These are phyloP conservation scores for Barnardius zonarius DNA, from an alignment of 2,113 vertebrate genomes.

Conservation along the genomic window DNA sequence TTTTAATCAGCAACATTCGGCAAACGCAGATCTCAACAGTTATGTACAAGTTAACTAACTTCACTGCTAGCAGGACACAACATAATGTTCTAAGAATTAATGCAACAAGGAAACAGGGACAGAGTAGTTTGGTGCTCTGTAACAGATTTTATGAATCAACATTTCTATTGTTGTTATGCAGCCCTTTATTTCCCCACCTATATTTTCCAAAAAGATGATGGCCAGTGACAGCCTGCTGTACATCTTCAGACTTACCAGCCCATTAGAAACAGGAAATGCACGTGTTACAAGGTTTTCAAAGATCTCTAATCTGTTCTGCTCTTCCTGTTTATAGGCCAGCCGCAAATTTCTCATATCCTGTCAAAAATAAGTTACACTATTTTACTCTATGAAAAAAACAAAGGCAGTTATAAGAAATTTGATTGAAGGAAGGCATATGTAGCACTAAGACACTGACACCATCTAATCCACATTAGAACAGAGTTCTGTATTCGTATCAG, in stretches of 20 bases:
- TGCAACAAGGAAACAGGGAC: background rate
- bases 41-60: background rate
- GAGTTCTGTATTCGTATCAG: background rate
- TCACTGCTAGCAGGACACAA: background rate
- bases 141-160: background rate
- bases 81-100: background rate
- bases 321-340: slow-evolving; percentile 90
- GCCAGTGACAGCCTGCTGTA: background rate
- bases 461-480: background rate
- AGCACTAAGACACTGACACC: background rate
- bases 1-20: background rate
- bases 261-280: slow-evolving; percentile 88
- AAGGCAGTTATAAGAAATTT: background rate
- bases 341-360: slow-evolving; percentile 95
- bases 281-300: slow-evolving; percentile 83
- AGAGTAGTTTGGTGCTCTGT: background rate
- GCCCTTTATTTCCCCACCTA: background rate
- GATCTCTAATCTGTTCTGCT: slow-evolving; percentile 84
- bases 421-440: background rate
- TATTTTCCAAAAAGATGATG: background rate
- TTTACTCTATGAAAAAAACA: background rate
- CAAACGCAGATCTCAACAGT: background rate
- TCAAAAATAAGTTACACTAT: background rate
- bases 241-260: slow-evolving; percentile 76
- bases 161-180: background rate